Base-by-base conservation (phyloP, 2,888 invertebrate species). In the Tetanocera ferruginea region DNA sequence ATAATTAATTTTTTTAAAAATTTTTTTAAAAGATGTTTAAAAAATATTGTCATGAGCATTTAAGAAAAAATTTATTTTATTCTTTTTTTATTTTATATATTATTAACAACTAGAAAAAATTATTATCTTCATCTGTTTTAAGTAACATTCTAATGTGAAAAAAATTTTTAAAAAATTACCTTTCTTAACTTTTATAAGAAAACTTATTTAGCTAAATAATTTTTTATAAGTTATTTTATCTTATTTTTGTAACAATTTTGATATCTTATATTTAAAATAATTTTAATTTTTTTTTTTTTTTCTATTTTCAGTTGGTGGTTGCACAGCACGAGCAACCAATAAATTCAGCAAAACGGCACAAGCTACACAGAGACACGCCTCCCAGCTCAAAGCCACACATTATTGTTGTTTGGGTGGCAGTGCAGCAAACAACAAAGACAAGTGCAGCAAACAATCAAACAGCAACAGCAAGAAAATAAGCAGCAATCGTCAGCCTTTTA, bases 281-380 rank as follows among this genome's bases (percentile, higher is more conserved):
- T 28, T 28, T 14, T 25, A 84, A 5, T 83, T 81, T 5, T 78
- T 80, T 19, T 64, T 25, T n/a, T 76, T 37, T 71, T 57, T 57
- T 62, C 52, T 74, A 60, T 69, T 76, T 78, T 52, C 77, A 82
- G 76, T 80, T 80, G 83, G 76, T 76, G 80, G 79, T 82, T 82
- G 83, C 82, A 81, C 78, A 78, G 79, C 74, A 67, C 76, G 76
- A 77, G 81, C 79, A 81, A 81, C 80, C 79, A 76, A 79, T 64
- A 78, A 72, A 78, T 74, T 71, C 73, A 81, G 49, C 80, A 78
- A 81, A 79, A 81, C 81, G 81, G 79, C 79, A 66, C 73, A 66
- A 73, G 57, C 81, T 62, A 82, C 49, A 55, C 25, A 52, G 60
- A 77, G 70, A 79, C 82, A 55, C 81, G 81, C 81, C 83, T 82